Conservation (phyloP, 2,888 invertebrate species). For the Heliconius sara region DNA sequence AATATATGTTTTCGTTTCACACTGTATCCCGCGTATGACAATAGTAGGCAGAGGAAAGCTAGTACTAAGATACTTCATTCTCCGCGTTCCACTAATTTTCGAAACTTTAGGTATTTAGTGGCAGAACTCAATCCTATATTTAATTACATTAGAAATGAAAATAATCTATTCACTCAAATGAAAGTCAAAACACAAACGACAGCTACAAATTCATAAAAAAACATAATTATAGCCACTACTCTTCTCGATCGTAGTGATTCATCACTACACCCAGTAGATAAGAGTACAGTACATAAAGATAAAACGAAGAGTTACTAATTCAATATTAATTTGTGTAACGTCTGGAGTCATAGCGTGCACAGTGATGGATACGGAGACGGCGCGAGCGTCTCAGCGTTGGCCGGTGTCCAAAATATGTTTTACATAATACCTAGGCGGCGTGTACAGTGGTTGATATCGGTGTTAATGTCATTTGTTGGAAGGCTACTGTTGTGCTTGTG, state of each 20-base stretch:
- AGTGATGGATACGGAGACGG: slow-evolving; percentile 33
- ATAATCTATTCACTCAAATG: neutral
- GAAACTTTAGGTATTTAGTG: neutral
- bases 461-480: neutral
- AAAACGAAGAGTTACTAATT: neutral
- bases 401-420: slow-evolving; percentile 15
- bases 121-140: no score
- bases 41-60: neutral
- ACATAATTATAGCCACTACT: neutral
- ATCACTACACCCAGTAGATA: neutral
- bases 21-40: neutral
- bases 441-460: slow-evolving; percentile 14
- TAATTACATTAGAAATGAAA: neutral
- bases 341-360: slow-evolving; percentile 25
- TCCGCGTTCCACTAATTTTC: neutral
- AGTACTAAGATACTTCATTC: neutral
- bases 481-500: neutral
- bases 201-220: neutral
- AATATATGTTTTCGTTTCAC: no score
- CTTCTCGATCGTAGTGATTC: neutral
- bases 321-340: slow-evolving; percentile 24
- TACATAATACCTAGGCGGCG: slow-evolving; percentile 22
- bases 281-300: neutral
- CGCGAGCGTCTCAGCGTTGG: slow-evolving; percentile 4
- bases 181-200: neutral